phyloP scores from a whole-genome alignment of 2,113 vertebrate genomes.

The Hymenochirus boettgeri region DNA sequence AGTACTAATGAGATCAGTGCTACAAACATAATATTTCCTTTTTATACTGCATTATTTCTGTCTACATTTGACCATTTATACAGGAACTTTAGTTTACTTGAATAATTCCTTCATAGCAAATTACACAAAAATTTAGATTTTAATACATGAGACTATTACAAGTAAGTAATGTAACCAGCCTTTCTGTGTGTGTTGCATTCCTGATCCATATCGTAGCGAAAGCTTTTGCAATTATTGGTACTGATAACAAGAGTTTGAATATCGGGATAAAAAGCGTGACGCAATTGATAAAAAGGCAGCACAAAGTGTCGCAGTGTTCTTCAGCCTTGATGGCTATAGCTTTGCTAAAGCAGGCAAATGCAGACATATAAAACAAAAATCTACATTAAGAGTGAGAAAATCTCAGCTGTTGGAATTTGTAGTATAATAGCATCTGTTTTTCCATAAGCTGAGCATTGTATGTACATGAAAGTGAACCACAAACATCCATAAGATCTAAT shows the following conservation, averaged over 20 bases:
- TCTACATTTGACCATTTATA: too few species aligned
- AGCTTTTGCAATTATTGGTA: too few species aligned
- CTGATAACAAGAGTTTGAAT: neutral
- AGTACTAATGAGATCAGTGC: too few species aligned
- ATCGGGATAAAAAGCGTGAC: neutral
- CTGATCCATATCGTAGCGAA: too few species aligned
- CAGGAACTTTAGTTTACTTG: too few species aligned
- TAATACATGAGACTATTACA: neutral
- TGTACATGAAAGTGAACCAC: constrained; percentile 8
- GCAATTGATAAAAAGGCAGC: neutral
- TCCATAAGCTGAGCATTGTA: neutral
- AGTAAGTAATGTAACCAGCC: neutral
- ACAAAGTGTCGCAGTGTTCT: neutral
- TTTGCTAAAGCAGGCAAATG: neutral
- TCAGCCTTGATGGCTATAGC: too few species aligned
- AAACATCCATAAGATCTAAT: too few species aligned
- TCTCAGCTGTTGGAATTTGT: constrained; percentile 33
- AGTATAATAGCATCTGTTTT: constrained; percentile 25
- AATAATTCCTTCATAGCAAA: too few species aligned
- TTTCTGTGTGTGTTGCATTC: too few species aligned
- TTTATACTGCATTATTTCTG: too few species aligned
- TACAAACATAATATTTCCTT: too few species aligned
- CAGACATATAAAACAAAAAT: neutral
- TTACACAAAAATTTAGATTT: neutral
- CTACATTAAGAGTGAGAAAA: neutral